Conservation (phyloP, 1,140 invertebrate species). For the Papilio glaucus region DNA sequence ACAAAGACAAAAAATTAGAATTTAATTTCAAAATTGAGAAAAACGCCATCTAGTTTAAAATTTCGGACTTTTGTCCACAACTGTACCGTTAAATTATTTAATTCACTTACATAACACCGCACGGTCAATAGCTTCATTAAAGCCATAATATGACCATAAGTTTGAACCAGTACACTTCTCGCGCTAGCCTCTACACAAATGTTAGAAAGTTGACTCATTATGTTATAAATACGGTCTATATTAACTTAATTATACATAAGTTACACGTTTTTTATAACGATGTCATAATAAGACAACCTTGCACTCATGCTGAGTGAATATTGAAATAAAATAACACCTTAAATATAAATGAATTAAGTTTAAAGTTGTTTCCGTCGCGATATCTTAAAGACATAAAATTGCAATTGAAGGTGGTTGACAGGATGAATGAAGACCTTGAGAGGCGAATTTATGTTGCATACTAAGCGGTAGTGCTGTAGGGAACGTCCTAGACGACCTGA, state of each 20-base stretch:
- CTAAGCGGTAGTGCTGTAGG: no score
- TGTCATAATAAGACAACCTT: slow-evolving; percentile 4
- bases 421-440: no score
- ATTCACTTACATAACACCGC: slow-evolving; percentile 16
- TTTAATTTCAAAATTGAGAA: no score
- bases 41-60: neutral
- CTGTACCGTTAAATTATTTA: slow-evolving; percentile 1
- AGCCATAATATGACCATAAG: neutral
- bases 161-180: neutral
- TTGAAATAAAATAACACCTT: neutral
- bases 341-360: neutral
- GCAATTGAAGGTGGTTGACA: neutral
- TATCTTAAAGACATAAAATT: neutral
- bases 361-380: neutral
- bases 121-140: slow-evolving; percentile 29
- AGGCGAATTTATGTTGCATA: no score
- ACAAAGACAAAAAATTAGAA: no score
- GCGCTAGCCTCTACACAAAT: neutral
- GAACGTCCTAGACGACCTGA: no score
- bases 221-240: no score
- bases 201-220: no score
- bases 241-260: no score
- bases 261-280: no score
- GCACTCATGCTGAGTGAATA: neutral
- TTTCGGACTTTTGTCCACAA: neutral